Conservation (phyloP, 2,888 invertebrate species). For the Drosophila bunnanda region DNA sequence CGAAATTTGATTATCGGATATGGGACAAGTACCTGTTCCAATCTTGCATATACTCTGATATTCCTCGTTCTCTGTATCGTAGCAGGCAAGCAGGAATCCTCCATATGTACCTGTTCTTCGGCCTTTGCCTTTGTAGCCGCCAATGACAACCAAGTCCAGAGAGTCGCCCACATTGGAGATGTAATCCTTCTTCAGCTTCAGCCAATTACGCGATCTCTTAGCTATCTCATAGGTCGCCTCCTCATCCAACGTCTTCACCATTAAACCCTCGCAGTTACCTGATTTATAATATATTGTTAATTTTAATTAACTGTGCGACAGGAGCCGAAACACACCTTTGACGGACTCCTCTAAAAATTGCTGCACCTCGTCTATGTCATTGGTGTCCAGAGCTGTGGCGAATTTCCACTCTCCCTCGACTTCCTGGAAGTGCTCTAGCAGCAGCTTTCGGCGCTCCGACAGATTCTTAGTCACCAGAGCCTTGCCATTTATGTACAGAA, state of each 20-base stretch:
- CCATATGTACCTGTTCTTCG: slow-evolving; percentile 97
- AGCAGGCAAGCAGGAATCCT: slow-evolving; percentile 97
- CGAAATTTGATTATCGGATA: not conserved
- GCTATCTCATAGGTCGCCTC: slow-evolving; percentile 99
- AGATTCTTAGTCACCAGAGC: slow-evolving; percentile 93
- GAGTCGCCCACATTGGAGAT: slow-evolving; percentile 98
- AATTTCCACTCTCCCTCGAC: slow-evolving; percentile 94
- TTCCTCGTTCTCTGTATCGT: slow-evolving; percentile 94
- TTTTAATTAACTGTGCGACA: too few relatives aligned
- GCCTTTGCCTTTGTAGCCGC: slow-evolving; percentile 96
- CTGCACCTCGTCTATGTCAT: slow-evolving; percentile 95
- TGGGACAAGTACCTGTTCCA: slow-evolving; percentile 80
- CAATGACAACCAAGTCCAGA: slow-evolving; percentile 97
- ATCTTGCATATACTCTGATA: slow-evolving; percentile 97
- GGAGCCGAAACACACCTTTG: slow-evolving; percentile 87
- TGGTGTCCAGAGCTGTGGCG: slow-evolving; percentile 93
- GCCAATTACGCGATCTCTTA: slow-evolving; percentile 96
- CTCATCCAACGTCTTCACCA: slow-evolving; percentile 96
- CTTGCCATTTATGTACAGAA: slow-evolving; percentile 95
- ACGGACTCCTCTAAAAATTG: slow-evolving; percentile 97
- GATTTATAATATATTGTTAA: not conserved
- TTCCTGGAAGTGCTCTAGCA: slow-evolving; percentile 90
- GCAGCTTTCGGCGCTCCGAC: slow-evolving; percentile 88
- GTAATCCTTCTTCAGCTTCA: slow-evolving; percentile 99
- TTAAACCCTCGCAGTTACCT: slow-evolving; percentile 98